These are phyloP conservation scores for Lypha dubia DNA, from an alignment of 2,888 invertebrate genomes.

Conservation along the genomic window DNA sequence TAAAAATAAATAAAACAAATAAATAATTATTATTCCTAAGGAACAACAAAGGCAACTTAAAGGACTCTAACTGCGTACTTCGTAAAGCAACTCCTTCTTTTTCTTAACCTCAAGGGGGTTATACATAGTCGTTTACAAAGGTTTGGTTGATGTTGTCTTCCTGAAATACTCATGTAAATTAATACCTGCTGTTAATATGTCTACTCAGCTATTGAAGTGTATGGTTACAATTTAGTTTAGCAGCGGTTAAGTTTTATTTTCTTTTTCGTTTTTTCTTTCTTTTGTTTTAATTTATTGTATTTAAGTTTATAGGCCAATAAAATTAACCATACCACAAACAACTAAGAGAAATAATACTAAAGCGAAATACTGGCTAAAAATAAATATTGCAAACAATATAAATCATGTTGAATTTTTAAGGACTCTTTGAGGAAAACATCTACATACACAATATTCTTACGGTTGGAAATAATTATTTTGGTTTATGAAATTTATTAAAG, in stretches of 20 bases:
- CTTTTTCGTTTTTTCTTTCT: no score
- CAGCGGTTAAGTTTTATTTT: neutral
- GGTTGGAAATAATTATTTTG: neutral
- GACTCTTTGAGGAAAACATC: neutral
- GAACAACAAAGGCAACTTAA: neutral
- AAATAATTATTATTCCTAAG: constrained; percentile 42
- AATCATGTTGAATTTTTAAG: neutral
- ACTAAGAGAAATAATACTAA: neutral
- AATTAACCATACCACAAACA: constrained; percentile 20
- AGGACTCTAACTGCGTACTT: neutral
- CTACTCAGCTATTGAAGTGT: neutral
- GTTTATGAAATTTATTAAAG: neutral
- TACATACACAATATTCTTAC: no score
- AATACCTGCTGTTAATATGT: neutral
- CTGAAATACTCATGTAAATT: neutral
- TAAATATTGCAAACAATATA: neutral
- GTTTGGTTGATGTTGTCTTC: neutral
- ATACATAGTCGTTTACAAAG: constrained; percentile 9
- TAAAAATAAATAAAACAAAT: constrained; percentile 1
- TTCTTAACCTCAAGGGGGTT: constrained; percentile 12
- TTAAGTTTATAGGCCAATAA: constrained; percentile 21
- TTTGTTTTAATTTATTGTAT: no score
- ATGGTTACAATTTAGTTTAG: neutral
- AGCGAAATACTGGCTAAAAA: neutral
- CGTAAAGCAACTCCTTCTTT: neutral